Conservation (phyloP, 2,888 invertebrate species). For the Folsomia manolachei region DNA sequence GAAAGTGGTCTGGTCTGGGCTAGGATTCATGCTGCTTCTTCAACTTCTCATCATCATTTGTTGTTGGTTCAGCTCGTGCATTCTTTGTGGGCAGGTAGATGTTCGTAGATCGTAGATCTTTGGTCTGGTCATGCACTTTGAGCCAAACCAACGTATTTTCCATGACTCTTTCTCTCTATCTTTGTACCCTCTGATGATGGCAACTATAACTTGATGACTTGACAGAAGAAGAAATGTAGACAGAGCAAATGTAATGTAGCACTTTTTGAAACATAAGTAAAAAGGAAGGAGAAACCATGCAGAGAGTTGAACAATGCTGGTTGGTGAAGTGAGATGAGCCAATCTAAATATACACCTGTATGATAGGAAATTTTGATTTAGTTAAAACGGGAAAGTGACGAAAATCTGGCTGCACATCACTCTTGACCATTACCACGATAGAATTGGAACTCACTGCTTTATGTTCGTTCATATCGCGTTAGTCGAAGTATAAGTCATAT, state of each 20-base stretch:
- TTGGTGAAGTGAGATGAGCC: neutral
- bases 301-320: conserved; percentile 26
- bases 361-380: too few species aligned
- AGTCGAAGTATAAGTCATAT: too few species aligned
- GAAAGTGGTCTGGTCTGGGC: neutral
- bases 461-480: too few species aligned
- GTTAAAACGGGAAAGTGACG: neutral
- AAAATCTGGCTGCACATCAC: too few species aligned
- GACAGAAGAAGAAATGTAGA: conserved; percentile 24
- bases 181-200: too few species aligned
- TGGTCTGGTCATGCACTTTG: neutral
- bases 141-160: too few species aligned
- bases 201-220: conserved; percentile 21
- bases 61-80: neutral
- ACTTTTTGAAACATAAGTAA: conserved; percentile 23
- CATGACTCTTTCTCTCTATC: too few species aligned
- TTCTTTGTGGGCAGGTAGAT: neutral
- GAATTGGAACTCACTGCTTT: too few species aligned
- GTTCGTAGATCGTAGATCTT: too few species aligned
- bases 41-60: too few species aligned
- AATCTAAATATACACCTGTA: too few species aligned
- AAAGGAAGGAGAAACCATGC: conserved; percentile 1
- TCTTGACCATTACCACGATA: too few species aligned
- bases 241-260: conserved; percentile 8
- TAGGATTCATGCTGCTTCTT: neutral